These are phyloP conservation scores for Melolontha melolontha DNA, from an alignment of 2,888 invertebrate species.

Conservation along the genomic window DNA sequence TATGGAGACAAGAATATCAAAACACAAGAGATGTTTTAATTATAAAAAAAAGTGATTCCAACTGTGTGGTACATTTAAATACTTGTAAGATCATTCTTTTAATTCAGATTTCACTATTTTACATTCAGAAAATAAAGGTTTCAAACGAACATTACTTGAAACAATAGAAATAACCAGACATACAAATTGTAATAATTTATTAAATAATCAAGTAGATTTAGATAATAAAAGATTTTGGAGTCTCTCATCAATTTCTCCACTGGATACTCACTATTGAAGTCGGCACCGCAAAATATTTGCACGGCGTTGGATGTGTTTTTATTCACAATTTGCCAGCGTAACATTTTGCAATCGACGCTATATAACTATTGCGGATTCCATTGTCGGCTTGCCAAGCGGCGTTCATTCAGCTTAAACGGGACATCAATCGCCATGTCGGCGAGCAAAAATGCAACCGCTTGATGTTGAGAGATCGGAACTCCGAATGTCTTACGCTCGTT, in stretches of 20 bases:
- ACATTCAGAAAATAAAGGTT: too few species aligned
- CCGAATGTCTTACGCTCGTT: conserved; percentile 95
- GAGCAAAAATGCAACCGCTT: conserved; percentile 93
- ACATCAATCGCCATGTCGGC: conserved; percentile 94
- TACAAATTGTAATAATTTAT: too few species aligned
- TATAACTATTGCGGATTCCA: conserved; percentile 82
- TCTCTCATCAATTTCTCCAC: conserved; percentile 99
- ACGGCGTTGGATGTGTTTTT: conserved; percentile 95
- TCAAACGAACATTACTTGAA: too few species aligned
- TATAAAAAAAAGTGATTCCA: too few species aligned
- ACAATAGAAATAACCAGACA: too few species aligned
- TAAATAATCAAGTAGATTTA: too few species aligned
- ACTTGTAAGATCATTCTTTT: too few species aligned
- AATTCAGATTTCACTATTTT: too few species aligned
- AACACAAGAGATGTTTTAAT: too few species aligned
- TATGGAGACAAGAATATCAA: too few species aligned
- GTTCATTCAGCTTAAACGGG: conserved; percentile 86
- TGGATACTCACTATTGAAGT: conserved; percentile 97
- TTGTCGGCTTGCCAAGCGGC: conserved; percentile 93
- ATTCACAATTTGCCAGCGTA: conserved; percentile 95
- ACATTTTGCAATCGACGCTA: conserved; percentile 94
- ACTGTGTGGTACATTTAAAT: too few species aligned
- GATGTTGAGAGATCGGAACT: conserved; percentile 82
- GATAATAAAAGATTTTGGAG: conserved; percentile 99
- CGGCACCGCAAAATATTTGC: conserved; percentile 95